Conservation (phyloP, 2,797 vertebrate species). For the Catharus ustulatus region DNA sequence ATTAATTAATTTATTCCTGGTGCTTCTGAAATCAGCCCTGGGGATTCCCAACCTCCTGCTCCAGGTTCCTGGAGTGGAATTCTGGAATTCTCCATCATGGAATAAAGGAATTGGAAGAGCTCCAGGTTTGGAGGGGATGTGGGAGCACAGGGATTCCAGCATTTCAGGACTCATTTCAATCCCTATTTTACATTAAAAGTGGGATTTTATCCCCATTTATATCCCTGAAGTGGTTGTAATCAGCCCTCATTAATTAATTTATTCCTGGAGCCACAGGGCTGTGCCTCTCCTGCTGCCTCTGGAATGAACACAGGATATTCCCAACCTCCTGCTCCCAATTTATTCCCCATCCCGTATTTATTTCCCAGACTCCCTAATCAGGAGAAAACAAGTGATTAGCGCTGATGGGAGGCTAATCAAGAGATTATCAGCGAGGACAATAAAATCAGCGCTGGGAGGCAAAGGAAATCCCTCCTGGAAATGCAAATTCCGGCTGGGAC, state of each 20-base stretch:
- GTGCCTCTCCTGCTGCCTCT: neutral
- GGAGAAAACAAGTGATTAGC: neutral
- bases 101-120: no score
- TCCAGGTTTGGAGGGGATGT: no score
- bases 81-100: no score
- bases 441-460: neutral
- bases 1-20: no score
- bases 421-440: neutral
- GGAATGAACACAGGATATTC: neutral
- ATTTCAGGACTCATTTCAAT: accelerated
- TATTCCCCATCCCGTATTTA: neutral
- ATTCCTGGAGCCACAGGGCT: accelerated
- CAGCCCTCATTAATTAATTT: neutral
- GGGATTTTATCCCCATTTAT: neutral
- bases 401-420: neutral
- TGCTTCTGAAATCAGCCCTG: no score
- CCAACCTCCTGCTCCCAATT: neutral
- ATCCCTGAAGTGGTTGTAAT: neutral
- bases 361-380: neutral
- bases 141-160: neutral
- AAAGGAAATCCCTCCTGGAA: neutral
- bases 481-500: neutral
- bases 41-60: no score
- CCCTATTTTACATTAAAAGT: no score
- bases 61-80: no score